Evolutionary conservation across 2,113 vertebrate genomes (phyloP).

Genomic region (Brachypteracias leptosomus): DNA sequence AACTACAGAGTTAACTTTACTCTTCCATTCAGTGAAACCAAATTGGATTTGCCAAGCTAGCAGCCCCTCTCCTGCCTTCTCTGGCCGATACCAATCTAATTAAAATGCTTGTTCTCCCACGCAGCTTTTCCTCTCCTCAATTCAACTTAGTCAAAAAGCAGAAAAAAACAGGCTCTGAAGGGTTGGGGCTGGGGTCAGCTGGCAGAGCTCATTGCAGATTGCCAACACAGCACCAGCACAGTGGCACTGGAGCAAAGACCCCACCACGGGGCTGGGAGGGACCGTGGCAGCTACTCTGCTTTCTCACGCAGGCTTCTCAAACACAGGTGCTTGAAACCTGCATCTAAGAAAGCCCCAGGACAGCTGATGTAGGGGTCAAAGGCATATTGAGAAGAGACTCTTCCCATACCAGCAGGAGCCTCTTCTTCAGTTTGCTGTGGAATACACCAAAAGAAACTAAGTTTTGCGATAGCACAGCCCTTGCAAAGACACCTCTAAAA

Average conservation of each 20-base stretch:
- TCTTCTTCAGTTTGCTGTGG: not conserved
- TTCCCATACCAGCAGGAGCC: not conserved
- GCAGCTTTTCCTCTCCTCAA: not conserved
- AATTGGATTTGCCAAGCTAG: conserved; percentile 40
- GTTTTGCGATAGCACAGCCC: not conserved
- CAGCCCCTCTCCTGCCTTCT: conserved; percentile 12
- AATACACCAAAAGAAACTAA: not conserved
- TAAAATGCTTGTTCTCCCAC: not conserved
- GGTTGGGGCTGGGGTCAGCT: not conserved
- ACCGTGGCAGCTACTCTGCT: not conserved
- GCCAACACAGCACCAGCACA: not conserved
- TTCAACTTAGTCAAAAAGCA: conserved; percentile 19
- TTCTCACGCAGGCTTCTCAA: not conserved
- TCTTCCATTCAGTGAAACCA: not conserved
- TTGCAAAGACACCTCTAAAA: not conserved
- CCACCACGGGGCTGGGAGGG: rapidly evolving
- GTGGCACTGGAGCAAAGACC: not conserved
- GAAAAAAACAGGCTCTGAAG: not conserved
- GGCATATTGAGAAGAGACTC: not conserved
- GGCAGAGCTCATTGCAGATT: not conserved
- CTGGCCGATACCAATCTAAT: conserved; percentile 27
- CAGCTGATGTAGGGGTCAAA: not conserved
- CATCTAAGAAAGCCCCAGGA: not conserved
- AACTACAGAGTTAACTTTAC: not conserved
- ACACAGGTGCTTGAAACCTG: not conserved